These are phyloP conservation scores for Lepilemur ruficaudatus DNA, from an alignment of 2,797 vertebrate species.

Conservation along the genomic window DNA sequence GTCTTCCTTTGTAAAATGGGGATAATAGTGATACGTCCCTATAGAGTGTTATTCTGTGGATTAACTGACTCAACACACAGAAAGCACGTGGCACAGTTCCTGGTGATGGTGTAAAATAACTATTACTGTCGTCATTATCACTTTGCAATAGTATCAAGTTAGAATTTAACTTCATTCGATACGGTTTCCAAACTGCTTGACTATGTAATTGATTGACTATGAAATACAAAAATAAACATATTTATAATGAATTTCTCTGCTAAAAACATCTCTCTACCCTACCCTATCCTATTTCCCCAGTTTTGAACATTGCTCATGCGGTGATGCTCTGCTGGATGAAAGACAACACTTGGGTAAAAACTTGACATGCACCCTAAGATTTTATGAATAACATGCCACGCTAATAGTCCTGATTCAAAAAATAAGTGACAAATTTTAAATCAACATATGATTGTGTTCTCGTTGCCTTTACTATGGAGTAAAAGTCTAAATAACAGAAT, in stretches of 20 bases:
- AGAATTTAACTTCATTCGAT: conserved; percentile 10
- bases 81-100: not conserved
- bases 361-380: too few relatives aligned
- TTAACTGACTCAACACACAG: not conserved
- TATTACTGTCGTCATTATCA: not conserved
- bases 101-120: not conserved
- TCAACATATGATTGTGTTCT: not conserved
- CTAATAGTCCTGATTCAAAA: not conserved
- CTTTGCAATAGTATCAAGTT: not conserved
- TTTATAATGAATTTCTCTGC: not conserved
- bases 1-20: not conserved
- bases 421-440: not conserved
- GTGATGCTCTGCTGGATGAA: not conserved
- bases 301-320: not conserved
- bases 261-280: not conserved
- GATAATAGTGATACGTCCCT: not conserved
- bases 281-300: not conserved
- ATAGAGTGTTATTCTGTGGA: not conserved
- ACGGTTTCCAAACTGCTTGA: not conserved
- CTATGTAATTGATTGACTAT: not conserved
- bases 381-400: not conserved
- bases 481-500: not conserved
- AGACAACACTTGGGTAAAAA: not conserved
- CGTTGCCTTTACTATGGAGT: not conserved
- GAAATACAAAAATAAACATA: conserved; percentile 11